Conservation (phyloP, 2,888 invertebrate genomes). For the Pasiphila rectangulata region DNA sequence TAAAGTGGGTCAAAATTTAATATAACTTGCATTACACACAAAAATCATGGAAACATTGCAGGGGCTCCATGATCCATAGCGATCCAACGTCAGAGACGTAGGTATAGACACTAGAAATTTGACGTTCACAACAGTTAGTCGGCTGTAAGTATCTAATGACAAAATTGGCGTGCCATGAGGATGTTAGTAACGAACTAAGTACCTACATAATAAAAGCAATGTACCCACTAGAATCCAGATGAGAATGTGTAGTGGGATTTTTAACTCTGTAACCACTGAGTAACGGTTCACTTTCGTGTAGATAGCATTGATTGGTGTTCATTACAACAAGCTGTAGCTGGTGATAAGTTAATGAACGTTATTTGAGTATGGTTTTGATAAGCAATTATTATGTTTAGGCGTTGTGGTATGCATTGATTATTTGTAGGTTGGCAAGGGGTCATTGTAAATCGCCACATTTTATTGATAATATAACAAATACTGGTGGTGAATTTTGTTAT, state of each 20-base stretch:
- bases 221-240: slow-evolving; percentile 13
- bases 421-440: not conserved
- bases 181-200: slow-evolving; percentile 29
- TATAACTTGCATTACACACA: too few relatives aligned
- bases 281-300: slow-evolving; percentile 3
- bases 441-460: too few relatives aligned
- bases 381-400: not conserved
- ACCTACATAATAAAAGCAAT: slow-evolving; percentile 25
- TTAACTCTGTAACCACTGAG: not conserved
- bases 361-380: slow-evolving; percentile 5
- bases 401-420: not conserved
- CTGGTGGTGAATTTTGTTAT: too few relatives aligned
- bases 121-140: slow-evolving; percentile 7
- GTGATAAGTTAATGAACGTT: slow-evolving; percentile 16
- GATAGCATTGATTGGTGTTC: slow-evolving; percentile 17
- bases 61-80: too few relatives aligned
- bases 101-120: not conserved
- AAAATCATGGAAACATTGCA: too few relatives aligned
- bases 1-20: too few relatives aligned
- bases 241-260: not conserved
- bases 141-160: slow-evolving; percentile 30
- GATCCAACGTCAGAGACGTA: too few relatives aligned
- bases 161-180: slow-evolving; percentile 28
- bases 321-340: slow-evolving; percentile 13
- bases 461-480: too few relatives aligned